Conservation (phyloP, 2,888 invertebrate genomes). For the Xestia xanthographa region DNA sequence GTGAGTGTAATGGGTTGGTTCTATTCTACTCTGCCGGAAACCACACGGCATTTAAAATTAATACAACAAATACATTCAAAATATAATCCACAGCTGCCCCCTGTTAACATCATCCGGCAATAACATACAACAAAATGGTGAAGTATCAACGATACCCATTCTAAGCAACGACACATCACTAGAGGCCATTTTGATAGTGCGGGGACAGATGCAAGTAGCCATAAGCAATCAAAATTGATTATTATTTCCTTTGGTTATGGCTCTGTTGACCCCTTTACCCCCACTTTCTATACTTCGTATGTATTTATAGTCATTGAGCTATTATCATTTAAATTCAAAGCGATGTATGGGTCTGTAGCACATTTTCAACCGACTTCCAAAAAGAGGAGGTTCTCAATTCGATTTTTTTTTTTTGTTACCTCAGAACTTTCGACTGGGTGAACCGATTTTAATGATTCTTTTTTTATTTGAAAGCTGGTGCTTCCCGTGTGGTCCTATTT, state of each 20-base stretch:
- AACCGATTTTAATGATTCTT: too few species aligned
- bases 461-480: too few species aligned
- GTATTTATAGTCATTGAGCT: conserved; percentile 36
- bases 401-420: too few species aligned
- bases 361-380: too few species aligned
- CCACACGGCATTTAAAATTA: too few species aligned
- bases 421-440: too few species aligned
- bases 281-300: conserved; percentile 36
- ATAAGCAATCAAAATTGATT: conserved; percentile 69
- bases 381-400: too few species aligned
- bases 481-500: too few species aligned
- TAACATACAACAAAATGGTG: conserved; percentile 38
- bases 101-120: not conserved
- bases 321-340: conserved; percentile 63
- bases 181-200: conserved; percentile 45
- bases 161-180: conserved; percentile 49
- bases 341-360: conserved; percentile 32
- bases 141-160: conserved; percentile 49
- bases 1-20: too few species aligned
- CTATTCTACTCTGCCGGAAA: too few species aligned
- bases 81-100: not conserved
- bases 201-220: conserved; percentile 61
- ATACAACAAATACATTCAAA: not conserved
- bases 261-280: conserved; percentile 49
- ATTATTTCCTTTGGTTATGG: conserved; percentile 62